These are phyloP conservation scores for Sialia sialis DNA, from an alignment of 2,113 vertebrate species.

Conservation along the genomic window DNA sequence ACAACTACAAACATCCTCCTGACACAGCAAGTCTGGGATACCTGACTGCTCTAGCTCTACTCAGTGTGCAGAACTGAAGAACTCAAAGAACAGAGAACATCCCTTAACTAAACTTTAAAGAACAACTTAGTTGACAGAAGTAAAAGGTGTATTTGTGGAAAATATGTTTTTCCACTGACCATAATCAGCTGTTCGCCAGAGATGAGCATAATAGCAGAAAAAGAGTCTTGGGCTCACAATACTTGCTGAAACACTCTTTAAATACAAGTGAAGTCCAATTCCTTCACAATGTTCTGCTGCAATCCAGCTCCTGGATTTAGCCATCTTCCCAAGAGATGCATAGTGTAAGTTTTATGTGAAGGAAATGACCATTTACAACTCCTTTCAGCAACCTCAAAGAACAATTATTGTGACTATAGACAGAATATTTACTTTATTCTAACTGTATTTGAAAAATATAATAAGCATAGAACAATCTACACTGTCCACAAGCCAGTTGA, in stretches of 20 bases:
- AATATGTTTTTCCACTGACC: not conserved
- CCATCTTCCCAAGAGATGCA: not conserved
- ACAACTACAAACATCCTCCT: not conserved
- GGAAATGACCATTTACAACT: not conserved
- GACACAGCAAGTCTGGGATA: not conserved
- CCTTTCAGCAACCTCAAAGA: not conserved
- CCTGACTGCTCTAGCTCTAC: not conserved
- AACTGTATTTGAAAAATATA: not conserved
- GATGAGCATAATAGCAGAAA: not conserved
- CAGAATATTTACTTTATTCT: not conserved
- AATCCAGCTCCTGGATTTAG: not conserved
- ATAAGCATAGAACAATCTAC: not conserved
- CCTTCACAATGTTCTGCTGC: not conserved
- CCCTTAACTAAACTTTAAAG: not conserved
- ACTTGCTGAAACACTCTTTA: not conserved
- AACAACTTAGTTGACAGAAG: not conserved
- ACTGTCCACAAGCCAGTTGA: not conserved
- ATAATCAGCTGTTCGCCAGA: not conserved
- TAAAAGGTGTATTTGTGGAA: not conserved
- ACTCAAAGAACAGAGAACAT: not conserved
- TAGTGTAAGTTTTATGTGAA: not conserved
- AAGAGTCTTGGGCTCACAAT: not conserved
- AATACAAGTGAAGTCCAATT: not conserved
- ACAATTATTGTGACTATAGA: not conserved
- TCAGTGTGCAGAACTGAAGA: not conserved